Conservation (phyloP, 2,888 invertebrate genomes). For the Spodoptera picta region DNA sequence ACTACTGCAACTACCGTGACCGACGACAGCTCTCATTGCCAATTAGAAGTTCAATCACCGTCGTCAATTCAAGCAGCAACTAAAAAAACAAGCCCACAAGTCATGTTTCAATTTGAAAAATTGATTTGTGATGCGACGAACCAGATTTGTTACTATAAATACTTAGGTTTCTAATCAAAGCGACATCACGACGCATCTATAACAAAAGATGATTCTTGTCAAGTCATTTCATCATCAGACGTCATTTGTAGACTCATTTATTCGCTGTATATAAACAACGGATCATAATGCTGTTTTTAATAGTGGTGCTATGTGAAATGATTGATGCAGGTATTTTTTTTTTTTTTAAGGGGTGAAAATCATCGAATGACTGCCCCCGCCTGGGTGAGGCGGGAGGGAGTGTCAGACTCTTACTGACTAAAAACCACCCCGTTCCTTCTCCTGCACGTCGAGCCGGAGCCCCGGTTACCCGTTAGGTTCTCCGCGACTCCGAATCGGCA, state of each 20-base stretch:
- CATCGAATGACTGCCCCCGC: too few relatives aligned
- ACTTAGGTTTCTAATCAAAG: constrained; percentile 64
- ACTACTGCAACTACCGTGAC: constrained; percentile 66
- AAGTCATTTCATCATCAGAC: constrained; percentile 59
- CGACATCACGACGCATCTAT: constrained; percentile 66
- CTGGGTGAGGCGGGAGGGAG: too few relatives aligned
- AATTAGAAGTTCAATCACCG: constrained; percentile 86
- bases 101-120: constrained; percentile 83
- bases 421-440: too few relatives aligned
- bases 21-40: constrained; percentile 73
- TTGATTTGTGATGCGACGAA: constrained; percentile 77
- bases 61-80: constrained; percentile 62
- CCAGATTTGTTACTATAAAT: constrained; percentile 58
- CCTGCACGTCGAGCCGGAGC: too few relatives aligned
- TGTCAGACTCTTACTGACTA: too few relatives aligned
- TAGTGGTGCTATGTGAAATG: constrained; percentile 35
- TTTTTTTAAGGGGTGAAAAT: too few relatives aligned
- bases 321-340: constrained; percentile 43
- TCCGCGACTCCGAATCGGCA: too few relatives aligned
- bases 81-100: constrained; percentile 68
- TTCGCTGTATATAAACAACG: constrained; percentile 52
- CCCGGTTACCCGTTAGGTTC: too few relatives aligned
- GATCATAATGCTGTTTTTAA: constrained; percentile 47
- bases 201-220: constrained; percentile 59
- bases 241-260: constrained; percentile 58